phyloP scores from a whole-genome alignment of 2,113 vertebrate species.

The Rhodinocichla rosea region DNA sequence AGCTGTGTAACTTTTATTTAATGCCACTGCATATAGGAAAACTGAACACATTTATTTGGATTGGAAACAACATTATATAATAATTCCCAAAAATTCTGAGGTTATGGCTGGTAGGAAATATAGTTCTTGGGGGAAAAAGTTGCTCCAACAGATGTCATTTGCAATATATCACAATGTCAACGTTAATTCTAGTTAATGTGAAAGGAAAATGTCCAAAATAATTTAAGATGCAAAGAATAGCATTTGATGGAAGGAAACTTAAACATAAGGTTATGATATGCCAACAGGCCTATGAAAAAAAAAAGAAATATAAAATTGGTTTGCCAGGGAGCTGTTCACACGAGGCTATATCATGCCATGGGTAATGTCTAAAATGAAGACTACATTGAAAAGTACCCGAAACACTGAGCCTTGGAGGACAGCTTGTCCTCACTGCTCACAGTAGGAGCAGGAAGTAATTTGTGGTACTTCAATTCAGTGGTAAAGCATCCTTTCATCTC shows the following conservation, averaged over 20 bases:
- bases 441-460: not conserved
- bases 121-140: not conserved
- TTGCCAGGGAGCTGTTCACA: not conserved
- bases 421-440: not conserved
- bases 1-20: constrained; percentile 28
- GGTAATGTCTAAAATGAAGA: not conserved
- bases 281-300: not conserved
- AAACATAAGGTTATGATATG: not conserved
- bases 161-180: constrained; percentile 28
- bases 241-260: not conserved
- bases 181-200: not conserved
- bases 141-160: constrained; percentile 23
- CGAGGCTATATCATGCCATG: not conserved
- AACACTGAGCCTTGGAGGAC: not conserved
- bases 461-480: not conserved
- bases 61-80: constrained; percentile 47
- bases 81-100: constrained; percentile 13
- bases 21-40: constrained; percentile 31
- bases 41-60: constrained; percentile 44
- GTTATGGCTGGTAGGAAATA: constrained; percentile 15
- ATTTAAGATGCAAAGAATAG: not conserved
- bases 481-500: not conserved
- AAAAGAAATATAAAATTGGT: not conserved
- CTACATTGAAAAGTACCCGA: not conserved
- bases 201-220: not conserved